Base-by-base conservation (phyloP, 2,888 invertebrate genomes). In the Tiliacea citrago region DNA sequence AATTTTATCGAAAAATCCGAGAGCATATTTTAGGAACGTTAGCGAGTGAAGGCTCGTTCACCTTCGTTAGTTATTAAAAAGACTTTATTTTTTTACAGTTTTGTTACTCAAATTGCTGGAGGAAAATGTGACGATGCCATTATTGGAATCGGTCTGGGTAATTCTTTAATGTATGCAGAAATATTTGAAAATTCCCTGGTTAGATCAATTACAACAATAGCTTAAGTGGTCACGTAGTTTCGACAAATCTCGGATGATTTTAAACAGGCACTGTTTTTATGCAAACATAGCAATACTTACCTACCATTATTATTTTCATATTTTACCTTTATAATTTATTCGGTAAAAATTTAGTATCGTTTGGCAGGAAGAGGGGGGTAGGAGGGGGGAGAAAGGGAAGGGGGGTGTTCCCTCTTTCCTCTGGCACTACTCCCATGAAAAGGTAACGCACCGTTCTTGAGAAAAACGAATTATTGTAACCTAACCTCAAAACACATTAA, bases 1-100 rank as follows among this genome's bases (percentile, higher is more conserved):
- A 87, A 88, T 82, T 89, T 88, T 89, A 89, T 90, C 88, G 86
- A 68, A 85, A 88, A 89, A 88, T 47, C 85, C 79, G 80, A 83
- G 65, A 81, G 68, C 77, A 82, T 57, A 82, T 80, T 88, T 86
- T 86, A 83, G 71, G 79, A 81, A 84, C 71, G 79, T 82, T 81
- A 68, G 70, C 73, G 55, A 82, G 68, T 75, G 71, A 76, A 72
- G 77, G 65, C 67, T 73, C 62, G 29, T 63, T 39, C 69, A 58
- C 66, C 62, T 72, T 68, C 68, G 39, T 53, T 67, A 63, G 58
- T 53, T 84, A 73, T 73, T 71, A 57, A 75, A 76, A 69, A 61
- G 5, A 42, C 29, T 62, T 42, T 42, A 9, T 42, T 9, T 42
- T 60, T 55, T 29, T 10, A 61, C 63, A 68, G 67, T 57, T 79